phyloP scores from a whole-genome alignment of 2,113 vertebrate genomes.

The Acanthochromis polyacanthus region DNA sequence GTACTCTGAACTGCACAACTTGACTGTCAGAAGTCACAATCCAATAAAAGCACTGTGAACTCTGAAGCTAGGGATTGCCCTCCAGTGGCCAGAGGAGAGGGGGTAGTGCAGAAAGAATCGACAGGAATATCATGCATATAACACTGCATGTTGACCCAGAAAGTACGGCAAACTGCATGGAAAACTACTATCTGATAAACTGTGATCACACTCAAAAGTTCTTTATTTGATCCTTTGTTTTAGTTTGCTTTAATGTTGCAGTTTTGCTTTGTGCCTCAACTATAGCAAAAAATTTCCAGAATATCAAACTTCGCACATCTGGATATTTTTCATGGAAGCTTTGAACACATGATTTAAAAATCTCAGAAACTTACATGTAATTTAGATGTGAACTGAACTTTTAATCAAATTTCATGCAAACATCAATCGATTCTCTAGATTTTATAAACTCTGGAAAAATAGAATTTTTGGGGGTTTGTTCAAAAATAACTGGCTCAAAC shows the following conservation, averaged over 20 bases:
- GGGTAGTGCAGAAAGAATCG: background rate
- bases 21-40: background rate
- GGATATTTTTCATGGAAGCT: slow-evolving; percentile 2
- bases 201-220: background rate
- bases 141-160: background rate
- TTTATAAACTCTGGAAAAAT: slow-evolving; percentile 1
- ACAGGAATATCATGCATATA: background rate
- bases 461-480: background rate
- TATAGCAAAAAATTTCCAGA: background rate
- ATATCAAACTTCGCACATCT: slow-evolving; percentile 1
- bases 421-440: background rate
- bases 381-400: background rate
- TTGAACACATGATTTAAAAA: background rate
- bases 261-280: background rate
- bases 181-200: background rate
- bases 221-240: background rate
- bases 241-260: background rate
- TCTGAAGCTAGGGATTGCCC: slow-evolving; percentile 76
- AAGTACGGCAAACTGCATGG: background rate
- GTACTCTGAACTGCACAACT: background rate
- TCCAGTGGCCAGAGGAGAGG: slow-evolving; percentile 75
- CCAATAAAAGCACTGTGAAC: slow-evolving; percentile 31
- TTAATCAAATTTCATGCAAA: slow-evolving; percentile 20
- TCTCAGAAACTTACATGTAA: background rate
- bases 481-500: background rate